A percentile compares a stretch with the other conserved stretches of the same genome.
These are phyloP conservation scores for Caenorhabditis zanzibari DNA, from an alignment of 2,888 invertebrate genomes.

Conservation along the genomic window DNA sequence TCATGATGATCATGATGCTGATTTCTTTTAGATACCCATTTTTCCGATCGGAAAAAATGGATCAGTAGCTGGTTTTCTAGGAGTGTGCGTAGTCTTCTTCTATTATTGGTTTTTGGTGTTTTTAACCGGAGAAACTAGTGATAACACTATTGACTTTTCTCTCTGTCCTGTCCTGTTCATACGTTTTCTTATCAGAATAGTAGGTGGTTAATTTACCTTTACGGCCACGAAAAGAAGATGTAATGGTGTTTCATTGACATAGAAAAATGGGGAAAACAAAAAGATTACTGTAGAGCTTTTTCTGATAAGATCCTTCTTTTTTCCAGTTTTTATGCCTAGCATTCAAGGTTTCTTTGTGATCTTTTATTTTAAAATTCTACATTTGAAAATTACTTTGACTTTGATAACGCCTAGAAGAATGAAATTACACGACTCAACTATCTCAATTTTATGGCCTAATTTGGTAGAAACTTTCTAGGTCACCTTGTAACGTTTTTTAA, in stretches of 20 bases:
- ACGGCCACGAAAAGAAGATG: background rate
- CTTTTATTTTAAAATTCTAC: too few relatives aligned
- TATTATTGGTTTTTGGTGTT: slow-evolving; percentile 4
- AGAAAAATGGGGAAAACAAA: background rate
- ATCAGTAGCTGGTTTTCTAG: background rate
- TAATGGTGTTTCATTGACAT: background rate
- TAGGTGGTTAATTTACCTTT: slow-evolving; percentile 8
- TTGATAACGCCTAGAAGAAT: too few relatives aligned
- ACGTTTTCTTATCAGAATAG: background rate
- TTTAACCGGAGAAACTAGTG: background rate
- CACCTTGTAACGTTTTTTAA: too few relatives aligned
- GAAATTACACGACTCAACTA: too few relatives aligned
- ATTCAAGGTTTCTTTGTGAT: too few relatives aligned
- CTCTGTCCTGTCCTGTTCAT: background rate
- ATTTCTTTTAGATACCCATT: background rate
- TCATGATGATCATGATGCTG: background rate
- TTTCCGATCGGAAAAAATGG: background rate
- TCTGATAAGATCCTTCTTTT: too few relatives aligned
- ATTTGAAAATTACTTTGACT: too few relatives aligned
- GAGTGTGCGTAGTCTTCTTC: background rate
- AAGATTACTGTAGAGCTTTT: too few relatives aligned
- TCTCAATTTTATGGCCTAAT: too few relatives aligned
- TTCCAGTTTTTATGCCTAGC: too few relatives aligned
- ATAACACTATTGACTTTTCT: slow-evolving; percentile 5
- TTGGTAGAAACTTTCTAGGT: too few relatives aligned